A percentile compares a stretch with the other conserved stretches of the same genome.
Conservation (phyloP, 1,140 invertebrate genomes). For the Thalassaphorura encarpata region DNA sequence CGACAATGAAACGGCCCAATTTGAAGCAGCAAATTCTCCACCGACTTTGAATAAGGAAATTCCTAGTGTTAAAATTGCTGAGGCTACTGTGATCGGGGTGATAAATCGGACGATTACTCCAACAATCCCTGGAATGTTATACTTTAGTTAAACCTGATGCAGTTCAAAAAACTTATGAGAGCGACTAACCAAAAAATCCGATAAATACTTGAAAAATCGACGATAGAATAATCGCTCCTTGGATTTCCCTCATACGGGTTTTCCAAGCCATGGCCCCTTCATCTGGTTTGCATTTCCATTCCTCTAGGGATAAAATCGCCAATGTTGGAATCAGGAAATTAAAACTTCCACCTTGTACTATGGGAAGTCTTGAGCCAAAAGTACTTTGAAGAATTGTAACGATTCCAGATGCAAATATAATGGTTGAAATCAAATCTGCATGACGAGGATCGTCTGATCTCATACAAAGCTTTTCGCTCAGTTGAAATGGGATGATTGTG, state of each 20-base stretch:
- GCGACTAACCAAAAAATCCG: constrained; percentile 36
- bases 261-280: constrained; percentile 35
- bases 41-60: constrained; percentile 57
- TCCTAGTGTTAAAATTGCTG: constrained; percentile 67
- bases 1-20: constrained; percentile 40
- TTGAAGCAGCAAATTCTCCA: constrained; percentile 42
- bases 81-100: constrained; percentile 67
- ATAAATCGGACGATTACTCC: constrained; percentile 60
- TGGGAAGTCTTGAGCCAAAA: constrained; percentile 43
- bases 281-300: constrained; percentile 17
- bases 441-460: neutral
- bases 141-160: too few species aligned
- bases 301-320: constrained; percentile 39
- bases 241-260: constrained; percentile 41
- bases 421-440: constrained; percentile 46
- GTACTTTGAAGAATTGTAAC: constrained; percentile 60
- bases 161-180: neutral
- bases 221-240: constrained; percentile 43
- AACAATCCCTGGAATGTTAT: constrained; percentile 48
- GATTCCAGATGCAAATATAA: constrained; percentile 77
- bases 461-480: constrained; percentile 1
- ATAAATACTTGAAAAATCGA: constrained; percentile 42
- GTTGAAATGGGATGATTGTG: neutral
- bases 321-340: constrained; percentile 54
- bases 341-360: constrained; percentile 50